Conservation (phyloP, 2,888 invertebrate genomes). For the Colostygia pectinataria region DNA sequence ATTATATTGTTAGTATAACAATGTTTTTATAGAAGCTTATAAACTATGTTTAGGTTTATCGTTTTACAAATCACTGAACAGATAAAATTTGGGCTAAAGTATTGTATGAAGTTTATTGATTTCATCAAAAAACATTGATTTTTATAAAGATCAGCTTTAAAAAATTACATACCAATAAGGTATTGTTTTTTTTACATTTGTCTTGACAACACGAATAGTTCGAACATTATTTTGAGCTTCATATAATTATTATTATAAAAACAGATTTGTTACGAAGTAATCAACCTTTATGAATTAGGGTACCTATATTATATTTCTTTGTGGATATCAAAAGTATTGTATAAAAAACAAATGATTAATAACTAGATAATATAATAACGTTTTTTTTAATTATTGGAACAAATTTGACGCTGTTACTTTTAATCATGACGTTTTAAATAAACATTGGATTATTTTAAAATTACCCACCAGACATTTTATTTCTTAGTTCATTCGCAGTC, state of each 20-base stretch:
- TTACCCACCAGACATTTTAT: slow-evolving; percentile 36
- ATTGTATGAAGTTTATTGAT: background rate
- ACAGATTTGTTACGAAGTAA: slow-evolving; percentile 20
- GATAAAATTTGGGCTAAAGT: background rate
- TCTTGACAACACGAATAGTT: slow-evolving; percentile 8
- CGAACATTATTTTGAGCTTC: slow-evolving; percentile 19
- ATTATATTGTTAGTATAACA: slow-evolving; percentile 21
- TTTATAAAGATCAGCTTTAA: too few relatives aligned
- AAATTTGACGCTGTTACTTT: slow-evolving; percentile 74
- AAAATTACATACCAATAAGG: too few relatives aligned
- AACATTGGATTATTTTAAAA: slow-evolving; percentile 69
- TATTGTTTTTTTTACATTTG: too few relatives aligned
- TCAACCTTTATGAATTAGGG: slow-evolving; percentile 21
- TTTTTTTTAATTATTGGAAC: slow-evolving; percentile 67
- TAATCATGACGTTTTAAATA: slow-evolving; percentile 80
- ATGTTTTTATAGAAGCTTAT: slow-evolving; percentile 31
- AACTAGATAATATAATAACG: slow-evolving; percentile 50
- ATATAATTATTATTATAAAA: slow-evolving; percentile 16
- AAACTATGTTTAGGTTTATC: slow-evolving; percentile 25
- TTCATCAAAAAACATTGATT: background rate
- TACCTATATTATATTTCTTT: slow-evolving; percentile 24
- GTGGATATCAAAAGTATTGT: slow-evolving; percentile 45
- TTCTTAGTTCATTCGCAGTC: slow-evolving; percentile 3
- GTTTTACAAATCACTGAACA: slow-evolving; percentile 18
- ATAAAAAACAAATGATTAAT: slow-evolving; percentile 48